Percentiles rank a stretch among this genome's conserved stretches.
phyloP scores from a whole-genome alignment of 2,888 invertebrate species.

The Micoletzkya japonica region DNA sequence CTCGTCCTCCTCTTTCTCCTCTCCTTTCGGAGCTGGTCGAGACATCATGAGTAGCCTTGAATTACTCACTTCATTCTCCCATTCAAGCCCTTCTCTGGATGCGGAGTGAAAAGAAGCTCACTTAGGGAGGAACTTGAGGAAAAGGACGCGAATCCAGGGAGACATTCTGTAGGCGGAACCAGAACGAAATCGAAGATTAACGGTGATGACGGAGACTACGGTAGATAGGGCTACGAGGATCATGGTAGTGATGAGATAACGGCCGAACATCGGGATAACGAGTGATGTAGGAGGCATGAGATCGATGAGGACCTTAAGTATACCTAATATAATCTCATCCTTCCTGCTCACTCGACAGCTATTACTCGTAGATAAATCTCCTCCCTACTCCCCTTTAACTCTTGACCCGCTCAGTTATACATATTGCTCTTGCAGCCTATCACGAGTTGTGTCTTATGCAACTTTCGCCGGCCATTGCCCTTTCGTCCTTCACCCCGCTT shows the following conservation, averaged over 20 bases:
- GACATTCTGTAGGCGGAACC: conserved; percentile 63
- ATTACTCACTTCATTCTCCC: not conserved
- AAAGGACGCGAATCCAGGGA: conserved; percentile 60
- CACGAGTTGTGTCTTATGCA: too few relatives aligned
- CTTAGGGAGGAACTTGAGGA: conserved; percentile 59
- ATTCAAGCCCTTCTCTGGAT: not conserved
- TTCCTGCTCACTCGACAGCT: too few relatives aligned
- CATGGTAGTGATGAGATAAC: conserved; percentile 64
- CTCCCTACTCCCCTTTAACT: too few relatives aligned
- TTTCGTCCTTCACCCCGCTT: not conserved
- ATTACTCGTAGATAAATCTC: too few relatives aligned
- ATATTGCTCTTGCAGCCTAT: not conserved
- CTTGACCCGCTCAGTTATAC: not conserved
- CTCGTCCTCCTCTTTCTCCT: conserved; percentile 10
- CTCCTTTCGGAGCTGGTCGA: conserved; percentile 12
- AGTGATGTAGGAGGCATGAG: conserved; percentile 63
- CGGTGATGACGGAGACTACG: conserved; percentile 56
- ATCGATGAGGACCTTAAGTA: conserved; percentile 56
- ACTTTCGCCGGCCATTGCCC: not conserved
- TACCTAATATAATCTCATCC: not conserved
- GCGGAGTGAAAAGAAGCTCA: conserved; percentile 22
- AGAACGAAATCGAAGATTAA: conserved; percentile 62
- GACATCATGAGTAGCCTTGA: conserved; percentile 26
- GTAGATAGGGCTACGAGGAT: conserved; percentile 61
- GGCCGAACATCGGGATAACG: conserved; percentile 64